Percentiles rank a stretch among this genome's conserved stretches.
These are phyloP conservation scores for Dryocosmus kuriphilus DNA, from an alignment of 2,888 invertebrate species.

Conservation along the genomic window DNA sequence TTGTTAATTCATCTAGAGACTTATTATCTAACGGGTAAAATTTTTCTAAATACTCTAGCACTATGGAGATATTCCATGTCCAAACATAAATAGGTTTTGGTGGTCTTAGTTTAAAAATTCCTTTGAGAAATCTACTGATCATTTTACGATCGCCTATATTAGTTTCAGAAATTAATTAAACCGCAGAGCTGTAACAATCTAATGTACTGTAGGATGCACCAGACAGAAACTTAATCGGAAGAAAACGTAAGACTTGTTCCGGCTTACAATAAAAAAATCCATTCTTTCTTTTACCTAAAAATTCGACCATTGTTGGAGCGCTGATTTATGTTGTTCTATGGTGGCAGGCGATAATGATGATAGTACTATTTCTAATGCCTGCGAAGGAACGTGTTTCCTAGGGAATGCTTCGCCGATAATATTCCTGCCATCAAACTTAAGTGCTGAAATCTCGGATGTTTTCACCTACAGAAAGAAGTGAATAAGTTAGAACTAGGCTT, in stretches of 20 bases:
- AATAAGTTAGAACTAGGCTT: slow-evolving; percentile 54
- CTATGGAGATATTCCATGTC: slow-evolving; percentile 45
- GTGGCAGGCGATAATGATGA: slow-evolving; percentile 3
- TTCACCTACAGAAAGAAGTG: slow-evolving; percentile 56
- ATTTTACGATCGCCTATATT: slow-evolving; percentile 47
- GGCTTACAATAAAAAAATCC: too few relatives aligned
- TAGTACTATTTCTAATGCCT: slow-evolving; percentile 15
- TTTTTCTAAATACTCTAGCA: slow-evolving; percentile 47
- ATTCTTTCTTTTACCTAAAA: too few relatives aligned
- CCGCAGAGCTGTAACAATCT: slow-evolving; percentile 44
- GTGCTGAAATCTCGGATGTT: slow-evolving; percentile 52
- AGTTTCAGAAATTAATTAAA: slow-evolving; percentile 39
- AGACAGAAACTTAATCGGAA: too few relatives aligned
- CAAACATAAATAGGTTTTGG: slow-evolving; percentile 49
- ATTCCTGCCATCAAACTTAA: slow-evolving; percentile 42
- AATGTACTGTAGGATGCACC: too few relatives aligned
- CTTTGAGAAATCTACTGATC: slow-evolving; percentile 57
- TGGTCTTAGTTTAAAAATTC: slow-evolving; percentile 53
- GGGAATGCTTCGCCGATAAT: slow-evolving; percentile 40
- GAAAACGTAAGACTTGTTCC: too few relatives aligned
- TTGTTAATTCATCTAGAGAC: too few relatives aligned
- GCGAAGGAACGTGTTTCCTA: slow-evolving; percentile 14
- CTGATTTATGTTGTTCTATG: too few relatives aligned
- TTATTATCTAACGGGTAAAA: slow-evolving; percentile 39
- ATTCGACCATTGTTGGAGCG: too few relatives aligned